Conservation (phyloP, 2,797 vertebrate genomes). For the Sphenopsis melanotis region DNA sequence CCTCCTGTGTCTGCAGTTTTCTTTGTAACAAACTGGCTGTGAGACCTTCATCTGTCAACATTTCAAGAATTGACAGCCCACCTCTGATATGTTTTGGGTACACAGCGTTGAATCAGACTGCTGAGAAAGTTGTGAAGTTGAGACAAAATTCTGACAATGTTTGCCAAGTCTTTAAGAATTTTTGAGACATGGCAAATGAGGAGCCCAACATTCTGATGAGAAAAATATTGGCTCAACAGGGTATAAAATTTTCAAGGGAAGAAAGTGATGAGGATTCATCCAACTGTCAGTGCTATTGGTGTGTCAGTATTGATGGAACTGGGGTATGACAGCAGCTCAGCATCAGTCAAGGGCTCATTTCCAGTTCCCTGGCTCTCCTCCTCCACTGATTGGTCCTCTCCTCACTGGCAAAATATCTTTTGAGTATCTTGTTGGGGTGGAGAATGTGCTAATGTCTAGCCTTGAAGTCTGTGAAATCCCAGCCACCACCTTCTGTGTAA, state of each 20-base stretch:
- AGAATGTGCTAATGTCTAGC: neutral
- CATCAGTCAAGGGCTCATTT: neutral
- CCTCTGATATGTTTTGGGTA: neutral
- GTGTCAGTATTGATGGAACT: neutral
- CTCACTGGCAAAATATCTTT: neutral
- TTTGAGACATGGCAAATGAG: neutral
- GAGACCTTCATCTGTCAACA: neutral
- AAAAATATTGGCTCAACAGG: neutral
- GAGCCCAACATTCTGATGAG: neutral
- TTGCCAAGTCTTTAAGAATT: neutral
- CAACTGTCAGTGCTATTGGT: neutral
- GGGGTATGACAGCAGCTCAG: neutral
- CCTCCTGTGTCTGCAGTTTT: neutral
- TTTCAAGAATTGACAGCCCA: neutral
- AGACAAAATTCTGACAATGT: neutral
- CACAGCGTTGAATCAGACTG: neutral
- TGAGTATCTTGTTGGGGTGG: neutral
- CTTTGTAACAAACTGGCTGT: neutral
- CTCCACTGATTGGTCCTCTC: neutral
- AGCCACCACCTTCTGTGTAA: neutral
- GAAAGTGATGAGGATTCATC: neutral
- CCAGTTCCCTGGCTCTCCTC: neutral
- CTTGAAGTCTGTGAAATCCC: neutral
- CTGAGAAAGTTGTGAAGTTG: neutral
- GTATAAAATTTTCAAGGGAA: neutral